phyloP scores from a whole-genome alignment of 1,140 invertebrate species.

The Ericerus pela region DNA sequence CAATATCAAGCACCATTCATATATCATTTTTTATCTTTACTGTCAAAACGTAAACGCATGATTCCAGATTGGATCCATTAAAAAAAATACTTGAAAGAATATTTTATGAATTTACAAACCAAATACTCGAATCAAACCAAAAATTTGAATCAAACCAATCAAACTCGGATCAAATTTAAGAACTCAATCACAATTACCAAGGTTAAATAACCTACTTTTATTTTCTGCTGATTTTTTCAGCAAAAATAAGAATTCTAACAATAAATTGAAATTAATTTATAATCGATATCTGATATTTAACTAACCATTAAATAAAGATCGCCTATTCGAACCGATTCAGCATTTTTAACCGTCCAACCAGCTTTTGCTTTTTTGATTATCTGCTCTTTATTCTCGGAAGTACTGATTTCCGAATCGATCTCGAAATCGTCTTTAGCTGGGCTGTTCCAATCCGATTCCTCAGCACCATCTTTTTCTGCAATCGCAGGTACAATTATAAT shows the following conservation, averaged over 20 bases:
- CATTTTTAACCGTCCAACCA: constrained; percentile 63
- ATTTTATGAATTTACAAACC: too few species aligned
- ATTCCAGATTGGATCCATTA: too few species aligned
- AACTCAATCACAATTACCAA: too few species aligned
- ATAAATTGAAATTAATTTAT: constrained; percentile 4
- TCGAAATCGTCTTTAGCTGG: constrained; percentile 29
- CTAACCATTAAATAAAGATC: constrained; percentile 76
- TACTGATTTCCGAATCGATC: constrained; percentile 13
- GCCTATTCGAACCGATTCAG: constrained; percentile 63
- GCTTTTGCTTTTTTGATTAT: constrained; percentile 43
- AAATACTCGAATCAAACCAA: too few species aligned
- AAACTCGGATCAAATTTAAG: too few species aligned
- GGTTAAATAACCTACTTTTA: too few species aligned
- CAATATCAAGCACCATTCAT: too few species aligned
- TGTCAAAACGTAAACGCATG: too few species aligned
- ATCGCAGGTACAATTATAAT: neutral
- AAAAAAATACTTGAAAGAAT: too few species aligned
- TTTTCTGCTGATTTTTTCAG: too few species aligned
- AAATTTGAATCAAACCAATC: too few species aligned
- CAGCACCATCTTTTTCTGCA: neutral
- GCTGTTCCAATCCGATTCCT: constrained; percentile 10
- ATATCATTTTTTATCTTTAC: too few species aligned
- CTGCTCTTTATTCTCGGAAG: constrained; percentile 24
- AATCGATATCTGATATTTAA: constrained; percentile 15
- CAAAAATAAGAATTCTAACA: neutral